These are phyloP conservation scores for Cryptus viduatorius DNA, from an alignment of 2,888 invertebrate genomes.

Conservation along the genomic window DNA sequence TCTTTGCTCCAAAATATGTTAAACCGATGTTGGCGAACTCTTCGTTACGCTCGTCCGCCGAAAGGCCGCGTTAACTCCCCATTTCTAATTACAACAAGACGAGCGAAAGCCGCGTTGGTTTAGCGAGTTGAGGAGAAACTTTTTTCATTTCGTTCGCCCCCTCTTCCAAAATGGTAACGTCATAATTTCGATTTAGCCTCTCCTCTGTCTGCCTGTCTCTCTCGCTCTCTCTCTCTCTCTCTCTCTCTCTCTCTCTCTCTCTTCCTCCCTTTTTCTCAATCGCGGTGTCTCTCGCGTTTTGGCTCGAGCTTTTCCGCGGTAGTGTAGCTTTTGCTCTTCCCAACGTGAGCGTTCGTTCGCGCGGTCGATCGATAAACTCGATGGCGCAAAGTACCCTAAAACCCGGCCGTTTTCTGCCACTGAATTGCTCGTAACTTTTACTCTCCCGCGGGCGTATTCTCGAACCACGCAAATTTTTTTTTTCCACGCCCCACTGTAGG, in stretches of 20 bases:
- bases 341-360: conserved; percentile 8
- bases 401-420: conserved; percentile 44
- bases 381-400: conserved; percentile 48
- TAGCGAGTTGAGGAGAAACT: conserved; percentile 1
- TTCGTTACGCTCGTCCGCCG: not conserved
- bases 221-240: too few species aligned
- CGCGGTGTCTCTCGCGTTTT: conserved; percentile 1
- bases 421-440: conserved; percentile 47
- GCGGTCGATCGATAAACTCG: conserved; percentile 60
- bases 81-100: conserved; percentile 12
- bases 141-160: conserved; percentile 41
- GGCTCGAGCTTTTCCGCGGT: conserved; percentile 25
- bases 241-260: conserved; percentile 16
- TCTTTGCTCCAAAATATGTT: not conserved
- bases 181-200: conserved; percentile 59
- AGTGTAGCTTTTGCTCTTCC: conserved; percentile 35
- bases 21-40: not conserved
- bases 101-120: not conserved
- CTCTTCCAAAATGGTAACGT: conserved; percentile 26
- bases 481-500: not conserved
- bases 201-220: not conserved
- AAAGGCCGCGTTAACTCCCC: conserved; percentile 7
- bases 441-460: not conserved
- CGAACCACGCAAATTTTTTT: conserved; percentile 27
- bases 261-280: too few species aligned